Base-by-base conservation (phyloP, 2,888 invertebrate species). In the Hoplodrina blanda region DNA sequence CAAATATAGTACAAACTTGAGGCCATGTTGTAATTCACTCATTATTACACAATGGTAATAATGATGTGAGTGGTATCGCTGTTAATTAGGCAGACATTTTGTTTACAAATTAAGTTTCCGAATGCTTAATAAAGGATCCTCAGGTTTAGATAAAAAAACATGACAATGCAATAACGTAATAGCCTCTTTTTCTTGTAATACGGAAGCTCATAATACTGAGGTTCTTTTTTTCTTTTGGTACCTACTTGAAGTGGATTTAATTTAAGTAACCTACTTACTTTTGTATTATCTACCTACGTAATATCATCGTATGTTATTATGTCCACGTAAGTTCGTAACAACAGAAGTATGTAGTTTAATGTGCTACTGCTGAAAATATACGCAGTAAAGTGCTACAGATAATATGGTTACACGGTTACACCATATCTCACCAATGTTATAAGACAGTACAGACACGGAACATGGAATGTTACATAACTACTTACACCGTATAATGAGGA, bases 21-120 rank as follows among this genome's bases (percentile, higher is more conserved):
- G 77, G 80, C 79, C 77, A 76, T 88, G 87, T 86, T 82, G 89
- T 88, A 88, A 87, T 85, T 81, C 78, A 82, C 82, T 84, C 82
- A 89, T 88, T 84, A 86, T 91, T 91, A 87, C 91, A 88, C 89
- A 91, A 92, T 88, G 80, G 76, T 81, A 75, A 80, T 90, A 88
- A 88, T 80, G 81, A 83, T 82, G 81, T 78, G 60, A 76, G 44
- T 33, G 49, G 49, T 71, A 78, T 73, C 62, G 60, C 71, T 63
- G 66, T 25, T 81, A 79, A 75, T 74, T 73, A 76, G 55, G 52
- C 53, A 73, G 56, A 57, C n/a, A 20, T 76, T 66, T 60, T 19
- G 19, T 49, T 25, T n/a, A 50, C 20, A 60, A 72, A 62, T 69
- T 57, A 60, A 33, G 44, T 68, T 65, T 61, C 4, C 17, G 52